phyloP scores from a whole-genome alignment of 2,888 invertebrate genomes.

The Sphinx pinastri region DNA sequence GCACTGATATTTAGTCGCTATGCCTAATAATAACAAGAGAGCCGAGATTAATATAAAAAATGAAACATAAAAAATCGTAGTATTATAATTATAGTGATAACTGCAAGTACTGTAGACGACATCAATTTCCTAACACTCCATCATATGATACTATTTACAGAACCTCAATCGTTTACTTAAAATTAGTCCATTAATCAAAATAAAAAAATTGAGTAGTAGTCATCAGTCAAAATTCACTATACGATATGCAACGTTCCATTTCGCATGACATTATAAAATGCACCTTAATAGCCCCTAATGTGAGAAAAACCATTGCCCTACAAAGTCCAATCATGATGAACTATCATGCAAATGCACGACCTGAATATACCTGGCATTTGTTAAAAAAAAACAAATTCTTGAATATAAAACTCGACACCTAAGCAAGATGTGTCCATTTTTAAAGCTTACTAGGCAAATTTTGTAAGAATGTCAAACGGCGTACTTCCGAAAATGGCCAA shows the following conservation, averaged over 20 bases:
- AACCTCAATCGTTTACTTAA: no score
- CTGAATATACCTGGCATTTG: constrained; percentile 1
- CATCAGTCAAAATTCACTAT: not conserved
- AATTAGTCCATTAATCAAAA: not conserved
- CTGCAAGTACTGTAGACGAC: no score
- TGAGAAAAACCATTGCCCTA: not conserved
- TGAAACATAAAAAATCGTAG: no score
- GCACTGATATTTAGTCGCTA: no score
- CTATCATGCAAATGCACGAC: constrained; percentile 13
- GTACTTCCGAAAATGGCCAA: constrained; percentile 47
- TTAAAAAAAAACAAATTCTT: not conserved
- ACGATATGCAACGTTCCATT: not conserved
- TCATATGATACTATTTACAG: no score
- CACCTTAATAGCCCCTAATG: not conserved
- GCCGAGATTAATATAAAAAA: no score
- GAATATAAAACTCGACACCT: not conserved
- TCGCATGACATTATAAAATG: not conserved
- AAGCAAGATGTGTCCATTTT: not conserved
- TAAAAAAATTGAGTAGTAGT: not conserved
- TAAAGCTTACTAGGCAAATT: constrained; percentile 7
- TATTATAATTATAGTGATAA: no score
- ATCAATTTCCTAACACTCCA: no score
- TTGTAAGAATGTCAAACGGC: constrained; percentile 36
- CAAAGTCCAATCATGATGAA: not conserved
- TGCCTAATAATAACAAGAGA: no score